These are phyloP conservation scores for Cotesia congregata DNA, from an alignment of 2,888 invertebrate genomes.

Conservation along the genomic window DNA sequence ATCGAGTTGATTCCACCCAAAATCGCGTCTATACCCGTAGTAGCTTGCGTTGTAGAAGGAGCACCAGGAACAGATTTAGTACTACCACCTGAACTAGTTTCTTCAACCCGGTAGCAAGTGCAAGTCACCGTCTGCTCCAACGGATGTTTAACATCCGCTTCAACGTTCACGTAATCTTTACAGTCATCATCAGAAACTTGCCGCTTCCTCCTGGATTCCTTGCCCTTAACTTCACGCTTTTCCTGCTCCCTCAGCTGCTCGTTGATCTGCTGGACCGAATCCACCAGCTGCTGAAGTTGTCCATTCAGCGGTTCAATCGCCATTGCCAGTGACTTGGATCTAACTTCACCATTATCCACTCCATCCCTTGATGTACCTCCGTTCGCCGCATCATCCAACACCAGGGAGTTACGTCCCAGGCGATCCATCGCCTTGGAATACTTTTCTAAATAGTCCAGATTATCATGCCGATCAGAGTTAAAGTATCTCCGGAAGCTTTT, in stretches of 20 bases:
- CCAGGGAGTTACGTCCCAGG: neutral
- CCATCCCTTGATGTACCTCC: neutral
- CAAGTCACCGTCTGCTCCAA: neutral
- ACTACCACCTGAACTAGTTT: neutral
- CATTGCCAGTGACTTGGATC: slow-evolving; percentile 46
- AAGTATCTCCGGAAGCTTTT: neutral
- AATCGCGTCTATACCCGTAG: neutral
- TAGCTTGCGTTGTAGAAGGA: neutral
- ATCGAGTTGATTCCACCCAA: neutral
- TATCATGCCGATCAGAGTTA: slow-evolving; percentile 33
- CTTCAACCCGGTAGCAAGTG: neutral
- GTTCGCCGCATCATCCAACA: neutral
- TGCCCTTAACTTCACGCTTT: slow-evolving; percentile 2
- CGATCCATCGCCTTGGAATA: slow-evolving; percentile 44
- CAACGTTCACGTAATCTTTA: neutral
- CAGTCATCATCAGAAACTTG: slow-evolving; percentile 14
- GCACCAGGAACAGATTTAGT: neutral
- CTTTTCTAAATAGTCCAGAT: slow-evolving; percentile 45
- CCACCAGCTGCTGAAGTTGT: slow-evolving; percentile 51
- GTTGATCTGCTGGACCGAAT: slow-evolving; percentile 52
- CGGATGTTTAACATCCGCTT: neutral
- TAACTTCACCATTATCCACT: slow-evolving; percentile 1
- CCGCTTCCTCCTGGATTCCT: slow-evolving; percentile 27
- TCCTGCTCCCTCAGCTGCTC: slow-evolving; percentile 43
- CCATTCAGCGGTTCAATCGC: slow-evolving; percentile 52